phyloP scores from a whole-genome alignment of 2,113 vertebrate genomes.

The Triplophysa siluroides region DNA sequence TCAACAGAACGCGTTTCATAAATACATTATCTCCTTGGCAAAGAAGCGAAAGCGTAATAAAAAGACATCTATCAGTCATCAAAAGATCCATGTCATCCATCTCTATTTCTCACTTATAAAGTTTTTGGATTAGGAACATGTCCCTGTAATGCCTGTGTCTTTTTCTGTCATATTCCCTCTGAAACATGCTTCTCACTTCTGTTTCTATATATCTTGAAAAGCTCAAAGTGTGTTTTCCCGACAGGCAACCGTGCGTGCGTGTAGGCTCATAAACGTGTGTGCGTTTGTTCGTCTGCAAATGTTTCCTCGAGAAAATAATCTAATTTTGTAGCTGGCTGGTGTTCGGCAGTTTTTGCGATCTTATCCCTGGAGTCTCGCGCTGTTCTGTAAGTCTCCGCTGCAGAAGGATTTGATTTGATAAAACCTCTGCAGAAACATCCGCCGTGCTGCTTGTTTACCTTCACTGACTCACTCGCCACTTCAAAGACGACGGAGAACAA shows the following conservation, averaged over 20 bases:
- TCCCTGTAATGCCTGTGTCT: background rate
- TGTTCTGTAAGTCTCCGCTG: constrained; percentile 22
- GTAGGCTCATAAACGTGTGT: background rate
- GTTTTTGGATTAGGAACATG: background rate
- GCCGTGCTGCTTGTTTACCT: constrained; percentile 31
- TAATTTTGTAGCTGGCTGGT: constrained; percentile 37
- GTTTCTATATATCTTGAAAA: background rate
- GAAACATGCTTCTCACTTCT: background rate
- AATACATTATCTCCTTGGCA: too few relatives aligned
- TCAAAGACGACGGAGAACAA: constrained; percentile 39
- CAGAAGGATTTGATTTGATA: constrained; percentile 48
- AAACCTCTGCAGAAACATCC: constrained; percentile 21
- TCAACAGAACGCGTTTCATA: too few relatives aligned
- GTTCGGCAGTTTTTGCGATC: constrained; percentile 13
- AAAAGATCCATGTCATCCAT: constrained; percentile 19
- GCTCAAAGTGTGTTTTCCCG: background rate
- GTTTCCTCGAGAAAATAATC: constrained; percentile 32
- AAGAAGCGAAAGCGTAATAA: too few relatives aligned
- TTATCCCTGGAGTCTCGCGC: constrained; percentile 39
- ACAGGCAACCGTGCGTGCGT: background rate
- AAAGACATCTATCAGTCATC: too few relatives aligned
- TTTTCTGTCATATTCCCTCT: background rate
- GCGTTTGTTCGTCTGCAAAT: background rate
- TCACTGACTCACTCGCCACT: background rate
- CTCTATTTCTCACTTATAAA: background rate